Conservation (phyloP, 1,140 invertebrate species). For the Thaumetopoea pityocampa region DNA sequence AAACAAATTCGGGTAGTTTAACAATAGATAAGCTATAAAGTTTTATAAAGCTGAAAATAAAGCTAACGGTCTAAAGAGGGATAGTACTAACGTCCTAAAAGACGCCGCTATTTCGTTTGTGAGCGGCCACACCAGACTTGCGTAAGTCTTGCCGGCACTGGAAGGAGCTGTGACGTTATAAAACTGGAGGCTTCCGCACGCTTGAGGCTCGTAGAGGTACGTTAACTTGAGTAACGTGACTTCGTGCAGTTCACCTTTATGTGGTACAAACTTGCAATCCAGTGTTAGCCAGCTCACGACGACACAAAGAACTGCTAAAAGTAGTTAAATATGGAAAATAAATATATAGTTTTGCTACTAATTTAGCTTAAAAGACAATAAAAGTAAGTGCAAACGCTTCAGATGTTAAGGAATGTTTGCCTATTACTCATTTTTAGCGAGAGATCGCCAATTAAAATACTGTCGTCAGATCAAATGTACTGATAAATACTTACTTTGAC, state of each 20-base stretch:
- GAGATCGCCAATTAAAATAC: too few relatives aligned
- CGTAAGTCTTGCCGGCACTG: conserved; percentile 3
- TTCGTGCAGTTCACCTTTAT: conserved; percentile 40
- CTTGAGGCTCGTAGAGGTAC: conserved; percentile 55
- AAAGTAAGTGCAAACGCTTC: background rate
- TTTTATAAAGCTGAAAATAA: too few relatives aligned
- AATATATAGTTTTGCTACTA: background rate
- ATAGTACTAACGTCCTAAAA: conserved; percentile 19
- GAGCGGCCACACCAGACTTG: conserved; percentile 43
- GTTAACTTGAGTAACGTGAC: conserved; percentile 55
- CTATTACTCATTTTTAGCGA: too few relatives aligned
- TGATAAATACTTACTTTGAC: conserved; percentile 47
- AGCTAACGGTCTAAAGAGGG: background rate
- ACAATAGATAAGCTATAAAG: too few relatives aligned
- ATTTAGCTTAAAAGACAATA: conserved; percentile 3
- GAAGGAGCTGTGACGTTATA: conserved; percentile 44
- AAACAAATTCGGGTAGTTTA: too few relatives aligned
- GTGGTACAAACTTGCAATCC: conserved; percentile 36
- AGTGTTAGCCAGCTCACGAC: conserved; percentile 49
- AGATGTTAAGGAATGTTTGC: background rate
- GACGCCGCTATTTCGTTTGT: conserved; percentile 37
- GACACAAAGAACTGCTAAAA: conserved; percentile 35
- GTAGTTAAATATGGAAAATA: background rate
- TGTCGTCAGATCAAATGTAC: too few relatives aligned
- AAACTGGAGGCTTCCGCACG: conserved; percentile 43